Conservation (phyloP, 2,113 vertebrate genomes). For the Channa argus region DNA sequence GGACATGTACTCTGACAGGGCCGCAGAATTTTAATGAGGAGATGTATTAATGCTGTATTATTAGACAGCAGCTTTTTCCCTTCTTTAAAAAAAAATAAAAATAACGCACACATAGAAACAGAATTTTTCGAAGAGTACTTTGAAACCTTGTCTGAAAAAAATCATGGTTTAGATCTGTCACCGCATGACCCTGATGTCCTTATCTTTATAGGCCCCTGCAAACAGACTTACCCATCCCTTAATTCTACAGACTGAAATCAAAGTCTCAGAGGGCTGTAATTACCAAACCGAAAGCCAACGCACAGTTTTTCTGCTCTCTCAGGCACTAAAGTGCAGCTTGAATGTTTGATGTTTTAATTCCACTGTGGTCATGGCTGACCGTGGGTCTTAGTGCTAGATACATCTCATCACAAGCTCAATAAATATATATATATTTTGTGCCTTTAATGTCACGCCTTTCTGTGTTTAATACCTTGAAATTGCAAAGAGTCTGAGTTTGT, state of each 20-base stretch:
- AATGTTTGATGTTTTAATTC: constrained; percentile 31
- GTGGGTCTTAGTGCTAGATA: neutral
- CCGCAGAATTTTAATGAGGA: constrained; percentile 59
- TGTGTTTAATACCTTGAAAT: neutral
- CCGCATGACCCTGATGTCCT: constrained; percentile 4
- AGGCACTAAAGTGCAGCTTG: constrained; percentile 11
- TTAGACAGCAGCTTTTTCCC: constrained; percentile 24
- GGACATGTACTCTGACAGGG: constrained; percentile 46
- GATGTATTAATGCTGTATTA: constrained; percentile 43
- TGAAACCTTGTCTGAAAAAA: constrained; percentile 21
- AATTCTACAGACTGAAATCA: constrained; percentile 8
- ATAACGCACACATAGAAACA: neutral
- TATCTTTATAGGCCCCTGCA: constrained; percentile 7
- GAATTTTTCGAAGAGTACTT: constrained; percentile 8
- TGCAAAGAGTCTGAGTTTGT: neutral
- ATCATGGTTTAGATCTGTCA: neutral
- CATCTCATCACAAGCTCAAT: neutral
- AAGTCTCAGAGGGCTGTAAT: constrained; percentile 11
- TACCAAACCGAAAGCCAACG: neutral
- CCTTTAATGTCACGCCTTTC: neutral
- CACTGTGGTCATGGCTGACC: neutral
- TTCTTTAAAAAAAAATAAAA: neutral
- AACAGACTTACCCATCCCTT: constrained; percentile 1
- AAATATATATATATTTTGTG: neutral
- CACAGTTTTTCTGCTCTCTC: neutral